Conservation (phyloP, 2,888 invertebrate genomes). For the Aphodius granarius region DNA sequence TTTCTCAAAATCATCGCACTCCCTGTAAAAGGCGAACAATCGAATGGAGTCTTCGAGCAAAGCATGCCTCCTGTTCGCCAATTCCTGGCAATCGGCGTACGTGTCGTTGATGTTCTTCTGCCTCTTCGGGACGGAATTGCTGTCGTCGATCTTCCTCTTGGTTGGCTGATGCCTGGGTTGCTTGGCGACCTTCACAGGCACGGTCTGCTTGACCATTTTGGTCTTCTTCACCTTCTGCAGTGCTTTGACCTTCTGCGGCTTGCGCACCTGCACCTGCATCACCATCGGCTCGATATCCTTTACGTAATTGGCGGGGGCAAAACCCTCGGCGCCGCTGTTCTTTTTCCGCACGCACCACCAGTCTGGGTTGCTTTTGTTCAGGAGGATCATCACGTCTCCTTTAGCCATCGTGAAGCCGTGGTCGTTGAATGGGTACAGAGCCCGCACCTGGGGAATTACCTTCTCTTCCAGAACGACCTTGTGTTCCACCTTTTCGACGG, state of each 20-base stretch:
- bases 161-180: constrained; percentile 46
- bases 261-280: constrained; percentile 80
- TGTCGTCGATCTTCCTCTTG: constrained; percentile 58
- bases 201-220: constrained; percentile 82
- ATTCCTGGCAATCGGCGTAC: constrained; percentile 78
- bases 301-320: constrained; percentile 97
- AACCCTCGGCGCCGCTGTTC: constrained; percentile 89
- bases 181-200: constrained; percentile 68
- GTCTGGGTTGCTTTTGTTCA: constrained; percentile 94
- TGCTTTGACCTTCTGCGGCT: constrained; percentile 78
- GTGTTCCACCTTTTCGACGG: constrained; percentile 81
- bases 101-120: constrained; percentile 79
- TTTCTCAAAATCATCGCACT: constrained; percentile 96
- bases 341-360: constrained; percentile 97
- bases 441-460: constrained; percentile 83
- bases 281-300: constrained; percentile 88
- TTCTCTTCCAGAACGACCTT: constrained; percentile 85
- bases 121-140: constrained; percentile 78
- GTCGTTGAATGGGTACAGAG: constrained; percentile 88
- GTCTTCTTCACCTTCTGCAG: constrained; percentile 89
- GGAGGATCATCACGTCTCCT: constrained; percentile 86
- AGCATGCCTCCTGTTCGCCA: constrained; percentile 78
- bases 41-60: constrained; percentile 90
- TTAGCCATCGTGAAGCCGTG: constrained; percentile 91
- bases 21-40: constrained; percentile 90